A percentile compares a stretch with the other conserved stretches of the same genome.
phyloP scores from a whole-genome alignment of 2,113 vertebrate species.

The Scomber scombrus region DNA sequence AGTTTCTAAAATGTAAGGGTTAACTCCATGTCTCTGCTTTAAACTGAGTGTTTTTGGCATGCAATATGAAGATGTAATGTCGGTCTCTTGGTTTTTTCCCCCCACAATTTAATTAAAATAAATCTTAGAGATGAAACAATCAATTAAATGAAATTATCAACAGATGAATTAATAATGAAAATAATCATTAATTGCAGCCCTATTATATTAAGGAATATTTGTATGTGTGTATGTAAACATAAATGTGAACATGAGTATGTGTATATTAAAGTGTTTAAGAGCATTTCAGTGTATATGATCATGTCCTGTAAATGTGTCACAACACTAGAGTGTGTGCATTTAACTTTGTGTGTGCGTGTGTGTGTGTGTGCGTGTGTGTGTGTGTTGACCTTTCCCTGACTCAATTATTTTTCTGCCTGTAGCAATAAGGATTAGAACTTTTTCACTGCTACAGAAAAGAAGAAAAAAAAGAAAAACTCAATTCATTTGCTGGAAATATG shows the following conservation, averaged over 20 bases:
- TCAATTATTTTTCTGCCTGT: slow-evolving; percentile 76
- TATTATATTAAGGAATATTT: not conserved
- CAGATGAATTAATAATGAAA: too few species aligned
- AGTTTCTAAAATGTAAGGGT: not conserved
- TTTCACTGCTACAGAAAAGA: slow-evolving; percentile 56
- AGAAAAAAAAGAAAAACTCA: slow-evolving; percentile 10
- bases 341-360: not conserved
- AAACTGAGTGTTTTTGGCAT: too few species aligned
- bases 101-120: too few species aligned
- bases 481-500: slow-evolving; percentile 75
- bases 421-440: slow-evolving; percentile 82
- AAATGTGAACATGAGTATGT: not conserved
- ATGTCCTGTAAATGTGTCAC: not conserved
- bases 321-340: slow-evolving; percentile 20
- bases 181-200: too few species aligned
- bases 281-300: not conserved
- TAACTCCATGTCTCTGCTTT: too few species aligned
- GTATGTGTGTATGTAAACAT: not conserved
- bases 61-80: too few species aligned
- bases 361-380: slow-evolving; percentile 24
- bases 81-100: too few species aligned
- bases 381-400: slow-evolving; percentile 62
- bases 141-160: too few species aligned
- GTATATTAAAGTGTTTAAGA: not conserved
- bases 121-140: too few species aligned